Percentiles rank a stretch among this genome's conserved stretches.
These are phyloP conservation scores for Echinops telfairi DNA, from an alignment of 2,113 vertebrate genomes.

Conservation along the genomic window DNA sequence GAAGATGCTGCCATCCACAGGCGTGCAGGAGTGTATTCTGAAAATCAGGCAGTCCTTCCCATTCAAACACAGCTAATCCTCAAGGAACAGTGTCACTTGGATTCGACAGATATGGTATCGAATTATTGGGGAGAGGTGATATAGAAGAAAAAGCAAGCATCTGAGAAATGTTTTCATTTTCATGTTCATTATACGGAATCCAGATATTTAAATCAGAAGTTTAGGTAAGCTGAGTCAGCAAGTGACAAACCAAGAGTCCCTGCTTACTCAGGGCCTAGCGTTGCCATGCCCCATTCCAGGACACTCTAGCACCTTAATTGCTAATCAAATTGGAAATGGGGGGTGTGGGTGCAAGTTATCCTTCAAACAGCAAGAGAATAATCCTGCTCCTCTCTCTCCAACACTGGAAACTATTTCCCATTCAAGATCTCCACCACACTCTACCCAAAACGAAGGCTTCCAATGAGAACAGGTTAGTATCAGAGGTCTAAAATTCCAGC, in stretches of 20 bases:
- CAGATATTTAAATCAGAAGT: neutral
- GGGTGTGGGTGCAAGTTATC: fast-evolving
- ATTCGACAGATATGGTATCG: constrained; percentile 33
- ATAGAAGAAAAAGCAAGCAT: constrained; percentile 26
- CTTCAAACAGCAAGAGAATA: neutral
- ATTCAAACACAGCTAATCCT: constrained; percentile 41
- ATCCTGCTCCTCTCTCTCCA: neutral
- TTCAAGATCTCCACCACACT: neutral
- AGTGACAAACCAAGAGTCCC: neutral
- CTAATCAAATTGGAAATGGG: neutral
- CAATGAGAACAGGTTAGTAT: neutral
- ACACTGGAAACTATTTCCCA: neutral
- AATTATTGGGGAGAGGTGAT: neutral
- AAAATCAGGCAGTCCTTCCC: constrained; percentile 18
- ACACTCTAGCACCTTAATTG: neutral
- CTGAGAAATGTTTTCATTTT: neutral
- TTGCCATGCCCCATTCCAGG: neutral
- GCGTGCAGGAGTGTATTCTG: neutral
- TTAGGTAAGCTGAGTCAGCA: neutral
- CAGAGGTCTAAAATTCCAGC: neutral
- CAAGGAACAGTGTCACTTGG: constrained; percentile 26
- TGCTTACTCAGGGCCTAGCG: neutral
- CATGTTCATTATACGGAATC: neutral
- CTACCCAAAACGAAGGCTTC: neutral
- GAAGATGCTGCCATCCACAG: constrained; percentile 16